Conservation (phyloP, 2,113 vertebrate genomes). For the Noturus placidus region DNA sequence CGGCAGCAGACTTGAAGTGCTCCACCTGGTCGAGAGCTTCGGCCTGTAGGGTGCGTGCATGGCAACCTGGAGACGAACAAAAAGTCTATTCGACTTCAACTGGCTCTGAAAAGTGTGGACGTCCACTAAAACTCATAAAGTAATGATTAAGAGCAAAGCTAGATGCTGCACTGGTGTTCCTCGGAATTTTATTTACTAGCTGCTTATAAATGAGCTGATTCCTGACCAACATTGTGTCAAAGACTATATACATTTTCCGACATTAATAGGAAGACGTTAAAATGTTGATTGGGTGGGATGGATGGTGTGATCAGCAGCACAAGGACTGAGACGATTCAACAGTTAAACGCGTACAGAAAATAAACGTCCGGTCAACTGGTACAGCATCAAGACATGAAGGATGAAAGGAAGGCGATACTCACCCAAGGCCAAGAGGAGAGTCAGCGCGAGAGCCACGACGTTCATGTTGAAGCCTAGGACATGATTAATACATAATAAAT, state of each 20-base stretch:
- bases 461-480: slow-evolving; percentile 59
- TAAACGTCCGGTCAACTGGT: background rate
- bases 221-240: background rate
- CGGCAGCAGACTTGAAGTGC: slow-evolving; percentile 45
- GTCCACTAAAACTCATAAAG: background rate
- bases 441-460: slow-evolving; percentile 57
- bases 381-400: background rate
- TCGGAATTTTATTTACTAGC: background rate
- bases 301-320: background rate
- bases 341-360: background rate
- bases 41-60: slow-evolving; percentile 53
- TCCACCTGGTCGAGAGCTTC: slow-evolving; percentile 58
- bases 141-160: background rate
- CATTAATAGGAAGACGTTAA: background rate
- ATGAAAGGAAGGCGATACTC: slow-evolving; percentile 24
- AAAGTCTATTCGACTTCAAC: background rate
- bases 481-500: background rate
- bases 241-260: no score
- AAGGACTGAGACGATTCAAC: background rate
- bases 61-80: slow-evolving; percentile 50
- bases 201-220: background rate
- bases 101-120: background rate
- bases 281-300: background rate
- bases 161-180: background rate
- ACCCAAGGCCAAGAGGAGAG: slow-evolving; percentile 58